Base-by-base conservation (phyloP, 2,888 invertebrate species). In the Belgica antarctica region DNA sequence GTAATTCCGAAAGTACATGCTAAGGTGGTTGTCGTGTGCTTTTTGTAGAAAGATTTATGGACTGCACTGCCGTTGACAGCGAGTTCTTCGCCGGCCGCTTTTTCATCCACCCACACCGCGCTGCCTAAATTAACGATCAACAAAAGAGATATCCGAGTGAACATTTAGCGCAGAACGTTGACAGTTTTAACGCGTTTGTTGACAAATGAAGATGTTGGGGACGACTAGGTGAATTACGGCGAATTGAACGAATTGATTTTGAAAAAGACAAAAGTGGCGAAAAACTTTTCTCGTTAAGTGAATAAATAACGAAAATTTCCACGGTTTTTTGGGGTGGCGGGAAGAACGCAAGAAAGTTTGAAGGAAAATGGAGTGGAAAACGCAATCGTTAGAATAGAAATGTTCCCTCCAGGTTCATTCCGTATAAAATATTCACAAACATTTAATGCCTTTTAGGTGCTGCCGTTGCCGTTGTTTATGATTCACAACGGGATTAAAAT, bases 381-480 rank as follows among this genome's bases (percentile, higher is more conserved):
- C 65, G 46, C 65, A 66, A 66, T 66, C 47, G 57, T 7, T 22
- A 12, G 52, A 52, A 24, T 8, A n/a, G 12, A 24, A 22, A 22
- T 7, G 12, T 19, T 52, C 8, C 12, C 46, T 7, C 46, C 24
- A 52, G 25, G 59, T 52, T 52, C 31, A 10, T 57, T 68, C 57
- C 57, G n/a, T n/a, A 68, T 57, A 28, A 68, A 68, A 68, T 68
- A 68, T 68, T 68, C 57, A 68, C 19, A 52, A 57, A 34, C 52
- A 68, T 68, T 68, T 68, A 57, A 68, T 57, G 57, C 57, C 68
- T 68, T 68, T 68, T 68, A 34, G 57, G 34, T 27, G 57, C 41
- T 65, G 57, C 68, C 7, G 46, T 65, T n/a, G 24, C 25, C 15
- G 47, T 65, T 65, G 65, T 65, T 65, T 65, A 65, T 47, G 47